phyloP scores from a whole-genome alignment of 2,113 vertebrate genomes.

The Nicator chloris region DNA sequence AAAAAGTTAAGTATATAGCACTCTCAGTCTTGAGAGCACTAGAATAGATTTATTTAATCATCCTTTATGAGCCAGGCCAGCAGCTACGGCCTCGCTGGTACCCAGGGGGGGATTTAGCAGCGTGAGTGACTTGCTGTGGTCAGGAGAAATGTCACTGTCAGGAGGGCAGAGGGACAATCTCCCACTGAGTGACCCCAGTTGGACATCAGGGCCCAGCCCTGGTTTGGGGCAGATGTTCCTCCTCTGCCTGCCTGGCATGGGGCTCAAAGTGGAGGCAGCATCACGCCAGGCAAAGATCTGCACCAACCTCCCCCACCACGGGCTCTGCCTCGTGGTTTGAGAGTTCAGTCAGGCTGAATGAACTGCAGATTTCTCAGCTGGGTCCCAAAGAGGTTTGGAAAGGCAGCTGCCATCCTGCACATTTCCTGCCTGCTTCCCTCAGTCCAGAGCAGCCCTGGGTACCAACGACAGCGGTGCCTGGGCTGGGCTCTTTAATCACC shows the following conservation, averaged over 20 bases:
- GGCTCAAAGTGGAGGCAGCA: fast-evolving
- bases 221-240: fast-evolving
- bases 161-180: neutral
- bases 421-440: neutral
- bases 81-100: neutral
- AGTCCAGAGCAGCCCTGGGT: neutral
- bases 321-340: neutral
- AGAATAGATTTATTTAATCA: slow-evolving; percentile 42
- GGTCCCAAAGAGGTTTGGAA: neutral
- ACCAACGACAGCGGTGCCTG: neutral
- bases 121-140: neutral
- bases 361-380: neutral
- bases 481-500: slow-evolving; percentile 14
- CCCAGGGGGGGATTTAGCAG: neutral
- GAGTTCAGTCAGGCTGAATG: neutral
- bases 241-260: fast-evolving
- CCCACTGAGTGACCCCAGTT: fast-evolving
- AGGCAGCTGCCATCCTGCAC: neutral
- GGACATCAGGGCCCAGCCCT: fast-evolving
- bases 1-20: slow-evolving; percentile 22
- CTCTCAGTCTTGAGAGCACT: neutral
- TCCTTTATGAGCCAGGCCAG: slow-evolving; percentile 2
- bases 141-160: neutral
- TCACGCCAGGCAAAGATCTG: fast-evolving
- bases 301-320: fast-evolving